These are phyloP conservation scores for Drosophila nannoptera DNA, from an alignment of 1,140 invertebrate genomes.

Conservation along the genomic window DNA sequence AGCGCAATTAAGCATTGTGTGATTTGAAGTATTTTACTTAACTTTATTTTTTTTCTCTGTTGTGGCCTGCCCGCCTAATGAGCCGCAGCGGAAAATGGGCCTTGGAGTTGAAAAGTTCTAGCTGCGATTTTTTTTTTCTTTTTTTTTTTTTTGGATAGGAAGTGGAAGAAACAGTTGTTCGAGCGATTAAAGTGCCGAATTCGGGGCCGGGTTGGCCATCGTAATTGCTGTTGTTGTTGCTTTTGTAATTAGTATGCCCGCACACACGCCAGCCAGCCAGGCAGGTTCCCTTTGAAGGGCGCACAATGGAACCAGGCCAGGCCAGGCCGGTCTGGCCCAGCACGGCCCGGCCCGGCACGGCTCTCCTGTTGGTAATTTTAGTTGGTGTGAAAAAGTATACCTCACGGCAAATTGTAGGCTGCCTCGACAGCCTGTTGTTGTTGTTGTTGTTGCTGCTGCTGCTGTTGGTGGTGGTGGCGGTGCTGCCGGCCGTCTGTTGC, in stretches of 20 bases:
- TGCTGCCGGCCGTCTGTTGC: conserved; percentile 63
- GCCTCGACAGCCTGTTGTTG: conserved; percentile 15
- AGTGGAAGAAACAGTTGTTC: conserved; percentile 40
- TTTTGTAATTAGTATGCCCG: conserved; percentile 71
- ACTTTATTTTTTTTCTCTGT: conserved; percentile 16
- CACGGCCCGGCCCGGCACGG: too few relatives aligned
- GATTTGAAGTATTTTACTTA: conserved; percentile 52
- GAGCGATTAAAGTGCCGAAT: conserved; percentile 65
- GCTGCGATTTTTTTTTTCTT: conserved; percentile 4
- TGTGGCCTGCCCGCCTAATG: conserved; percentile 52
- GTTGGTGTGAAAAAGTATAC: conserved; percentile 68
- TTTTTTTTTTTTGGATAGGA: conserved; percentile 24
- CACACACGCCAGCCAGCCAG: conserved; percentile 48
- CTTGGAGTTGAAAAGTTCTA: conserved; percentile 5
- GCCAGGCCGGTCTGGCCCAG: conserved; percentile 18
- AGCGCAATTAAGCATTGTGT: conserved; percentile 56
- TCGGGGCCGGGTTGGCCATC: conserved; percentile 28
- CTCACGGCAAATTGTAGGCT: conserved; percentile 62
- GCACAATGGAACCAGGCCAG: conserved; percentile 33
- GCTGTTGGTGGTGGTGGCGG: conserved; percentile 17
- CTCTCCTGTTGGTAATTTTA: conserved; percentile 44
- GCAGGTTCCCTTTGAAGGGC: conserved; percentile 66
- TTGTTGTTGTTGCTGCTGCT: conserved; percentile 25
- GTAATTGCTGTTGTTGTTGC: conserved; percentile 36
- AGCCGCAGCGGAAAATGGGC: conserved; percentile 37